These are phyloP conservation scores for Kryptolebias ocellatus DNA, from an alignment of 2,797 vertebrate genomes.

Conservation along the genomic window DNA sequence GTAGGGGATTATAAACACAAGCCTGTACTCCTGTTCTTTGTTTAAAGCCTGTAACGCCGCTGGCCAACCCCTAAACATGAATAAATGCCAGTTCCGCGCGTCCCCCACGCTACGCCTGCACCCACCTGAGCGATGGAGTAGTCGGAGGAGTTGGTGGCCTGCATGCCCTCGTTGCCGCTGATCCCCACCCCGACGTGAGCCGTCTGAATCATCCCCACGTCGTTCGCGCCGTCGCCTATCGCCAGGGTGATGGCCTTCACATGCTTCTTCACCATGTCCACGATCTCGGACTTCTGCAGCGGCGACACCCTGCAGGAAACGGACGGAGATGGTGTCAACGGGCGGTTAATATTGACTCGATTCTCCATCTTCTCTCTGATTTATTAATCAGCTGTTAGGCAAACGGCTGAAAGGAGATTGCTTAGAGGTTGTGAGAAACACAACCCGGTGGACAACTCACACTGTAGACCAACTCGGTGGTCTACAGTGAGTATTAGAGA, in stretches of 20 bases:
- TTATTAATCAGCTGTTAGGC: neutral
- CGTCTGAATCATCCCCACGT: slow-evolving; percentile 99
- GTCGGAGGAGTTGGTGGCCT: slow-evolving; percentile 97
- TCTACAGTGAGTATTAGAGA: slow-evolving; percentile 52
- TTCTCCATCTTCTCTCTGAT: neutral
- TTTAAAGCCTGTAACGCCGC: neutral
- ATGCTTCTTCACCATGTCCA: slow-evolving; percentile 98
- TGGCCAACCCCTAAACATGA: too few species aligned
- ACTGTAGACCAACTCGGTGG: too few species aligned
- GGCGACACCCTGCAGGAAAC: slow-evolving; percentile 90
- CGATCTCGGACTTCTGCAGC: slow-evolving; percentile 98
- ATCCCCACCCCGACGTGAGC: slow-evolving; percentile 98
- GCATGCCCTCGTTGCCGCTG: slow-evolving; percentile 98
- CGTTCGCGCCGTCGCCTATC: slow-evolving; percentile 97
- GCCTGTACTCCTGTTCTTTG: too few species aligned
- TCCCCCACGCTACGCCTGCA: neutral
- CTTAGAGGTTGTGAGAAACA: slow-evolving; percentile 24
- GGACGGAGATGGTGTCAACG: neutral
- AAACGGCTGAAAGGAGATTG: slow-evolving; percentile 17
- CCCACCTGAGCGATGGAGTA: slow-evolving; percentile 97
- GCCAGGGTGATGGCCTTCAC: slow-evolving; percentile 98
- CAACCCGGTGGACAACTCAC: slow-evolving; percentile 18
- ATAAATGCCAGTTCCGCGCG: too few species aligned
- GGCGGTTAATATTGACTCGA: slow-evolving; percentile 7
- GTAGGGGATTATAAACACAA: slow-evolving; percentile 30